Evolutionary conservation across 1,140 invertebrate species (phyloP).

Genomic region (Tetragnatha versicolor): DNA sequence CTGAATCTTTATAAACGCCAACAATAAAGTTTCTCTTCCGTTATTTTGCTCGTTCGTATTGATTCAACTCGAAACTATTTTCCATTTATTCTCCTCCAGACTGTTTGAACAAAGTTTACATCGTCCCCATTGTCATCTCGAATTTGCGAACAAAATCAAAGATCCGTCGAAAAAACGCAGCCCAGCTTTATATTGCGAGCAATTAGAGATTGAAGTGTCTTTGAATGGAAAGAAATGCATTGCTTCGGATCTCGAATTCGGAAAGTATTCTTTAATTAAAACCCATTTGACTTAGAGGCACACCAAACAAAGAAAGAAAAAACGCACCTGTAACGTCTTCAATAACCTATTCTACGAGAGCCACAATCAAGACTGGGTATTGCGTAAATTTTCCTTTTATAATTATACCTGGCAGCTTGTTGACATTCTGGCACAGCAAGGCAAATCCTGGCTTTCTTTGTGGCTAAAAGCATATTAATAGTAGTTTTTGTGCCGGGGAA

Average conservation of each 20-base stretch:
- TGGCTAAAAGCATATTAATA: constrained; percentile 23
- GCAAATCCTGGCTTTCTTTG: constrained; percentile 18
- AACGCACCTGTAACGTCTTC: constrained; percentile 2
- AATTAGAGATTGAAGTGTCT: constrained; percentile 36
- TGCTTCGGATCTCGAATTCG: neutral
- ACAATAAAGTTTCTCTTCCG: neutral
- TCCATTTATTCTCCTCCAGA: constrained; percentile 12
- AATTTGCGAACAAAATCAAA: neutral
- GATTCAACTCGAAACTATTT: constrained; percentile 22
- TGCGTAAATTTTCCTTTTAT: constrained; percentile 38
- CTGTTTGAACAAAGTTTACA: constrained; percentile 13
- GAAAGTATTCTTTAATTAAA: constrained; percentile 44
- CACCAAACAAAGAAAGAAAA: constrained; percentile 8
- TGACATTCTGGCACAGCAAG: constrained; percentile 5
- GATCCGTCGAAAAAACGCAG: neutral
- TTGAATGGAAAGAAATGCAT: constrained; percentile 15
- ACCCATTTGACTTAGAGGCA: constrained; percentile 43
- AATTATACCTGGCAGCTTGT: constrained; percentile 35
- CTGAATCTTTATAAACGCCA: neutral
- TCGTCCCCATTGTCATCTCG: constrained; percentile 10
- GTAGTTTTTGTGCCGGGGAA: constrained; percentile 18
- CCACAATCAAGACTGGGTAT: constrained; percentile 14
- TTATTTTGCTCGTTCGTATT: neutral
- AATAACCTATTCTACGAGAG: constrained; percentile 1
- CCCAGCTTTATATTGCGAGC: constrained; percentile 14